Base-by-base conservation (phyloP, 2,888 invertebrate species). In the Amiota communis region DNA sequence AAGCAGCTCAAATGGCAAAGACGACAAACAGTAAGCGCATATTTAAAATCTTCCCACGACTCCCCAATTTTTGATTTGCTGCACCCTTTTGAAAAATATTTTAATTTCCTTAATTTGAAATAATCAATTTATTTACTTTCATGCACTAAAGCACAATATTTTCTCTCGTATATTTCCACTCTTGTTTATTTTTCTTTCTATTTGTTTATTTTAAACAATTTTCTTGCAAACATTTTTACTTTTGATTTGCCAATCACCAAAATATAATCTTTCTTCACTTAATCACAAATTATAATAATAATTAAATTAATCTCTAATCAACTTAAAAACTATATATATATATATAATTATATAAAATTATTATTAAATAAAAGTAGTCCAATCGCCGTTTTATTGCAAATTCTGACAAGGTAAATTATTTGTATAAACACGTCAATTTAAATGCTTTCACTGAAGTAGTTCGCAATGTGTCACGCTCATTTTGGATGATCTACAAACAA, bases 361-460 rank as follows among this genome's bases (percentile, higher is more conserved):
- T 73, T 56, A 70, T 73, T 78, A 67, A 76, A 79, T 77, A 70
- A 76, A n/a, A 46, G 76, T 95, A 96, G 96, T 95, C 96, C 96
- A 92, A 95, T 97, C 94, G 96, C 96, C 93, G 96, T 95, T 92
- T 95, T 97, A 93, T 96, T 97, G 96, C 96, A 95, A 92, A 94
- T 96, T 90, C 93, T 96, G 90, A 94, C 95, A 94, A 97, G 97
- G 97, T 97, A 97, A 95, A 92, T 92, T 91, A 91, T n/a, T n/a
- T n/a, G n/a, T n/a, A 64, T 76, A 75, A 36, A 36, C 36, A 36
- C 36, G 36, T 36, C 4, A 36, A 36, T 36, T 36, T 36, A 2
- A n/a, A 36, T 36, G 2, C 36, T 36, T 36, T 36, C 36, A 36
- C 36, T 36, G 36, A 36, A 36, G 36, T 36, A 36, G 36, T 36